Base-by-base conservation (phyloP, 2,113 vertebrate species). In the Poicephalus gulielmi region DNA sequence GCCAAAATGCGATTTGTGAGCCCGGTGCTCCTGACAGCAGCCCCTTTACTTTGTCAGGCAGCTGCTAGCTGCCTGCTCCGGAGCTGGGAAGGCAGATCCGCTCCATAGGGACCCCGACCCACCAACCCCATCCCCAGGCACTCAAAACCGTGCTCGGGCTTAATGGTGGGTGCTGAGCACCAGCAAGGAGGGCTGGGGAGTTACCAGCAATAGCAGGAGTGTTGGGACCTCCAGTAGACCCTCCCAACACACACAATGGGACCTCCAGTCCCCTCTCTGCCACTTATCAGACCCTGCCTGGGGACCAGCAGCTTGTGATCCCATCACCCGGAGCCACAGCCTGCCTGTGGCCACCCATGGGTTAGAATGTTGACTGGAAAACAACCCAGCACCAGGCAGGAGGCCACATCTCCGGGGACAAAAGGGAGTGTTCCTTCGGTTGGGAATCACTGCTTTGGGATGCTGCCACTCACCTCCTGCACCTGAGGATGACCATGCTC, bases 1-100 rank as follows among this genome's bases (percentile, higher is more conserved):
- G 96, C 94, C 97, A 97, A 97, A 98, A 98, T 98, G 93, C 95
- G 98, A 98, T 98, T 97, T 97, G 95, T 6, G 52, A 94, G 95
- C 94, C 96, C 93, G 90, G 94, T 64, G 47, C 95, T 95, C 94
- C 95, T 97, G 96, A 97, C 97, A 97, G 97, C 96, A 97, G 95
- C 95, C 96, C 90, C 97, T 96, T 97, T 97, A 96, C 95, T 95
- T 95, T 97, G 97, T 98, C 97, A 97, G 97, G 95, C 97, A 98
- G 97, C 97, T 98, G 97, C 96, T 98, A 95, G 96, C 92, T 92
- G 90, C 95, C 97, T 97, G 92, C 87, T 93, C 91, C 24, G 2
- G 89, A 94, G 87, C 63, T 1, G 83, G 88, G 66, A 69, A 88
- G 28, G 83, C 69, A 73, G 35, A 14, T 39, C 35, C 39, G 63